Evolutionary conservation across 2,888 invertebrate species (phyloP).

Genomic region (Aleiodes leptofemur): DNA sequence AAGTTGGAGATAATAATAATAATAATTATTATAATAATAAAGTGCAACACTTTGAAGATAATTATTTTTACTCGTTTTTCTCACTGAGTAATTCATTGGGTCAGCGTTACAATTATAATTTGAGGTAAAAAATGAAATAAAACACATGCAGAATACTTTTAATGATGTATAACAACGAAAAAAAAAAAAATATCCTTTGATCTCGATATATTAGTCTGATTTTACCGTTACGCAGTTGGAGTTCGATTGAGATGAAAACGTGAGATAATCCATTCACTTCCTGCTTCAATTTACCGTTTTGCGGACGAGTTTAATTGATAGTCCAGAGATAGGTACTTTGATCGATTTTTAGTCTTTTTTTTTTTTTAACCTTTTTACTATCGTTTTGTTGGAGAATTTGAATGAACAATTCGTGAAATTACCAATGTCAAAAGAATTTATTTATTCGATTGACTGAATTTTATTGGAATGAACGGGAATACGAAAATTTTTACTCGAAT

Average conservation of each 20-base stretch:
- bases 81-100: too few relatives aligned
- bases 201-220: neutral
- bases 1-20: neutral
- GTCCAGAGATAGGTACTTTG: neutral
- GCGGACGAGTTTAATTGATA: conserved; percentile 20
- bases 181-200: neutral
- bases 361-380: too few relatives aligned
- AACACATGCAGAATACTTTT: neutral
- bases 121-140: conserved; percentile 2
- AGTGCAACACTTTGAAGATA: conserved; percentile 1
- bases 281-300: conserved; percentile 29
- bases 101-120: conserved; percentile 2
- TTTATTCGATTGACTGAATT: too few relatives aligned
- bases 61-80: neutral
- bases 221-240: conserved; percentile 3
- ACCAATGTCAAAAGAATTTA: too few relatives aligned
- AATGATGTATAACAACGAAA: neutral
- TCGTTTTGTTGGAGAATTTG: too few relatives aligned
- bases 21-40: neutral
- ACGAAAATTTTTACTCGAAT: too few relatives aligned
- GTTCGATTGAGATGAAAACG: conserved; percentile 10
- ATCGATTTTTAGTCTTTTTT: conserved; percentile 8
- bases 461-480: too few relatives aligned
- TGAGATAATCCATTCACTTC: conserved; percentile 22
- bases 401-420: too few relatives aligned